Evolutionary conservation across 2,888 invertebrate species (phyloP), one percentile per base, ranked within the genome.

Genomic region (Synanthedon vespiformis): DNA sequence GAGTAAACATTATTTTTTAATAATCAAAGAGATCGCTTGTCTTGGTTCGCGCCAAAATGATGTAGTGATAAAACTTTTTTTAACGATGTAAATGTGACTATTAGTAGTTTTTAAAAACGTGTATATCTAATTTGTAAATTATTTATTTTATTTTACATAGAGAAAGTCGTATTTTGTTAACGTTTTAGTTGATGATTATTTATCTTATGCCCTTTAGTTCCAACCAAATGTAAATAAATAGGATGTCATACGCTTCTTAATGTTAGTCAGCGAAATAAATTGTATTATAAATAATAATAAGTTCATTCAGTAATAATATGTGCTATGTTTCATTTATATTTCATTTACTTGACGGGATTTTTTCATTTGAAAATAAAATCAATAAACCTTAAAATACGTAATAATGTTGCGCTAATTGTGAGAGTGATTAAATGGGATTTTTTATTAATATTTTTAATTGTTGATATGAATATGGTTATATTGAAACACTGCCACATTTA

Each of bases 161-260:
- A 86, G 82, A 86, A 86, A 80, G 82, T 81, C 72, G 86, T 87
- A 87, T 86, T 87, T 86, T 87, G 85, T 87, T 87, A 86, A 87
- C 84, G 86, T 86, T 87, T 82, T 87, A 87, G 86, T 86, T 86
- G 85, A 85, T 86, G 80, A 83, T 86, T 82, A 72, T 79, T 80
- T 78, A 72, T 81, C 77, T 80, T 75, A 72, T 70, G 73, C 76
- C 81, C 70, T 66, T 48, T 82, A 83, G 84, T 79, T 81, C 81
- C 81, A 81, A 78, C 81, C 74, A 80, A 34, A 70, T 76, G 83
- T 86, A 86, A 86, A 76, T 77, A 70, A 72, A 71, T 87, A 86
- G 86, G 80, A 78, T 80, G 72, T 83, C 77, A 86, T 87, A 86
- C 87, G 87, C 87, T 87, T 87, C 80, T 44, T 86, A 86, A 67